A percentile compares a stretch with the other conserved stretches of the same genome.
Conservation (phyloP, 2,797 vertebrate genomes). For the Masticophis lateralis region DNA sequence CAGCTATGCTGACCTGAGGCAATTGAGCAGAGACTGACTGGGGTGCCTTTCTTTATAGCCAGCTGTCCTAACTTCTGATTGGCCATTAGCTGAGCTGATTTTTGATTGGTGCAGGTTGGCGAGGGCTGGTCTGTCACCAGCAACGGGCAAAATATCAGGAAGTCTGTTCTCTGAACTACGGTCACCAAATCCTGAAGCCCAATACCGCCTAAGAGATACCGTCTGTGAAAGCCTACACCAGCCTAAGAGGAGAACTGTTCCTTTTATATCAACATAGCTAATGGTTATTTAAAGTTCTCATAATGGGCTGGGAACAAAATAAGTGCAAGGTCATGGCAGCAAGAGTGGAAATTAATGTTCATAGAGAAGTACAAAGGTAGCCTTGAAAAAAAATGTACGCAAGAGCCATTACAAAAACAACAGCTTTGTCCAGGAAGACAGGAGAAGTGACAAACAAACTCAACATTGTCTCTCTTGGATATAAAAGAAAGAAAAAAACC, state of each 20-base stretch:
- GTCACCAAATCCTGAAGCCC: not conserved
- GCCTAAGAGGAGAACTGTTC: not conserved
- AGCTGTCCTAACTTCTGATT: not conserved
- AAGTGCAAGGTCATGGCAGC: not conserved
- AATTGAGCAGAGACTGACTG: not conserved
- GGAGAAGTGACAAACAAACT: not conserved
- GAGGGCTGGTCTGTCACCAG: not conserved
- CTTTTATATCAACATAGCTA: not conserved
- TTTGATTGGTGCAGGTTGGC: not conserved
- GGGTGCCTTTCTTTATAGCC: not conserved
- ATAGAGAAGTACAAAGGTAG: not conserved
- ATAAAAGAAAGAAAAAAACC: not conserved
- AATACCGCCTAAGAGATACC: not conserved
- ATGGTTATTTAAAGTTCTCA: not conserved
- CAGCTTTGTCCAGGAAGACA: not conserved
- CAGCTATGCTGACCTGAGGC: not conserved
- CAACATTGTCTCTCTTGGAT: not conserved
- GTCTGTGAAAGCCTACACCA: not conserved
- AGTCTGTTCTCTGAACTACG: not conserved
- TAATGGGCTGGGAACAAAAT: not conserved
- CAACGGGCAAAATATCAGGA: not conserved
- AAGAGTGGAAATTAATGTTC: not conserved
- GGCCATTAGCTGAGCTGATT: not conserved
- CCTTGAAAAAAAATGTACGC: not conserved
- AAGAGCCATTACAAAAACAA: not conserved